Conservation (phyloP, 2,113 vertebrate genomes). For the Alaudala cheleensis region DNA sequence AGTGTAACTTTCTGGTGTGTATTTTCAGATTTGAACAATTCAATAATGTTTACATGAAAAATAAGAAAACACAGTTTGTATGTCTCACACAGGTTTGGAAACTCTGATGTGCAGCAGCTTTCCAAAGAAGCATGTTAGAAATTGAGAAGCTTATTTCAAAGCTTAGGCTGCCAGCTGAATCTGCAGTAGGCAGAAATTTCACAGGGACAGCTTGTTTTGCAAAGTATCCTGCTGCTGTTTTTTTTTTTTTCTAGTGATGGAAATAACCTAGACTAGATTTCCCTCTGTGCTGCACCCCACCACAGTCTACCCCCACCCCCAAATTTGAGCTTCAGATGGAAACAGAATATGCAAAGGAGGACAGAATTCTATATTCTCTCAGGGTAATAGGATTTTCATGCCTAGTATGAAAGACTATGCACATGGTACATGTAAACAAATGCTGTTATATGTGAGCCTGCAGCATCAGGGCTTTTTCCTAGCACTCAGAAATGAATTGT, state of each 20-base stretch:
- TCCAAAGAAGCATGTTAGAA: neutral
- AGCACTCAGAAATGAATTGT: neutral
- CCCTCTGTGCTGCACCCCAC: neutral
- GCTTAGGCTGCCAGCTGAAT: neutral
- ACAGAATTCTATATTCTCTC: neutral
- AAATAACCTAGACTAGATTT: neutral
- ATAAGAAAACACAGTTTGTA: neutral
- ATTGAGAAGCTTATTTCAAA: neutral
- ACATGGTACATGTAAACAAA: neutral
- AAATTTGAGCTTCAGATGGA: neutral
- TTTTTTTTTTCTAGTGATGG: neutral
- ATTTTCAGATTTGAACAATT: constrained; percentile 29
- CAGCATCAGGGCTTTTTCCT: neutral
- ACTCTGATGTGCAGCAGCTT: neutral
- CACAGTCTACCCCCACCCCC: rapidly evolving
- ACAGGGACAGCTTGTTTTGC: constrained; percentile 27
- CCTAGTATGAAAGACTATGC: neutral
- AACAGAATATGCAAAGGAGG: neutral
- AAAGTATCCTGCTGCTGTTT: neutral
- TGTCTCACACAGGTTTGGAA: constrained; percentile 12
- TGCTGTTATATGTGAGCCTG: neutral
- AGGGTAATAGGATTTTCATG: neutral
- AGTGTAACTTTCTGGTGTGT: neutral
- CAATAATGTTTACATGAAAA: neutral
- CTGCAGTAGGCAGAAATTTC: constrained; percentile 25